Evolutionary conservation across 2,113 vertebrate genomes (phyloP).

Genomic region (Melanostigma gelatinosum): DNA sequence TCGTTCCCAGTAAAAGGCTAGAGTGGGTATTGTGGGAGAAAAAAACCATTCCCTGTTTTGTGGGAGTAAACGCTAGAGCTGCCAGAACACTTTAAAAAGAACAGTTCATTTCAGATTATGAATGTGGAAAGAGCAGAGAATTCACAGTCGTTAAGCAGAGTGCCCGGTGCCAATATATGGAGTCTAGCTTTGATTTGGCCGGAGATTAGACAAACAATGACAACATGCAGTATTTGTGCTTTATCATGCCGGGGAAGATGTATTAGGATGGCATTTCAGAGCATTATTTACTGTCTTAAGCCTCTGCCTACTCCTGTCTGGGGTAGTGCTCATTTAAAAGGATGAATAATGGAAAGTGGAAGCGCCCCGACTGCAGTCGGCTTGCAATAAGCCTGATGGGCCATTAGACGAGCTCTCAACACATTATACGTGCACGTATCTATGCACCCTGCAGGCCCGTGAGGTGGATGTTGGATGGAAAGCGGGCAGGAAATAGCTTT

Average conservation of each 20-base stretch:
- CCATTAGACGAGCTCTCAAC: conserved; percentile 49
- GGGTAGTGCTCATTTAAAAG: conserved; percentile 44
- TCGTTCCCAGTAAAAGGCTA: conserved; percentile 4
- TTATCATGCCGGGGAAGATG: conserved; percentile 33
- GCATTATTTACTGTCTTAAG: conserved; percentile 55
- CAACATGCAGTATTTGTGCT: conserved; percentile 52
- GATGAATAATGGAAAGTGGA: conserved; percentile 56
- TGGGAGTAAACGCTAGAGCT: conserved; percentile 25
- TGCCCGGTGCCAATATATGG: conserved; percentile 32
- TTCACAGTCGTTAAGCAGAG: not conserved
- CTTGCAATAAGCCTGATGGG: conserved; percentile 41
- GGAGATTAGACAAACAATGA: conserved; percentile 46
- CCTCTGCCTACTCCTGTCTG: conserved; percentile 46
- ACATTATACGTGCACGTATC: conserved; percentile 56
- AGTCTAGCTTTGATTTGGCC: conserved; percentile 45
- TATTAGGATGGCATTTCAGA: conserved; percentile 38
- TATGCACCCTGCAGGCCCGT: conserved; percentile 47
- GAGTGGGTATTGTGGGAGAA: conserved; percentile 37
- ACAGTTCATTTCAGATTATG: conserved; percentile 33
- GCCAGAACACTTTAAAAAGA: conserved; percentile 36
- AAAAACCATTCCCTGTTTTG: conserved; percentile 42
- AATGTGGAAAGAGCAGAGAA: conserved; percentile 46
- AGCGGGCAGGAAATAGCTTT: conserved; percentile 61
- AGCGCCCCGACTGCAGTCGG: conserved; percentile 35
- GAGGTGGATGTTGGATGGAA: conserved; percentile 69